These are phyloP conservation scores for Chlorocebus sabaeus DNA, from an alignment of 2,113 vertebrate species.

Conservation along the genomic window DNA sequence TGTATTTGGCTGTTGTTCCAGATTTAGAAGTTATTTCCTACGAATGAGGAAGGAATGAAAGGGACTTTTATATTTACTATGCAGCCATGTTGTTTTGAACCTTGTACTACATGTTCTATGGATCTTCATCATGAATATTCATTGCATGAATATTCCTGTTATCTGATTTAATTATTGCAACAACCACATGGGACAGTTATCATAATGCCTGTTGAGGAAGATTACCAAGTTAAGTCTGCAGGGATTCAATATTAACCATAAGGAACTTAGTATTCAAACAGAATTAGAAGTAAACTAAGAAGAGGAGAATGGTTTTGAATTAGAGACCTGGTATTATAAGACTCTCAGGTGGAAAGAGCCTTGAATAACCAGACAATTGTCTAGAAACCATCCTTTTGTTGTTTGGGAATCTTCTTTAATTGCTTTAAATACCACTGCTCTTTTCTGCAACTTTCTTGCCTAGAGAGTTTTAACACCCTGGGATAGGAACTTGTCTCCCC, in stretches of 20 bases:
- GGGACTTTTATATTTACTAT: background rate
- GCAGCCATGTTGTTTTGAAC: background rate
- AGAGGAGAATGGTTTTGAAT: background rate
- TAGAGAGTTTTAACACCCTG: background rate
- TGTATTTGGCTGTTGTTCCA: background rate
- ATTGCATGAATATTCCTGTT: background rate
- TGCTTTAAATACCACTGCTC: background rate
- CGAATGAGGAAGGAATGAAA: background rate
- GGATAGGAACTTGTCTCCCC: background rate
- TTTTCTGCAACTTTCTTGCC: background rate
- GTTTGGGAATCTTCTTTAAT: background rate
- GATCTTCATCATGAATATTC: conserved; percentile 26
- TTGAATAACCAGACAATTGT: background rate
- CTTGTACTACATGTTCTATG: background rate
- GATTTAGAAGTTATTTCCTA: conserved; percentile 28
- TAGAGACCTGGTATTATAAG: conserved; percentile 15
- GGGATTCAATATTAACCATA: background rate
- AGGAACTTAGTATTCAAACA: background rate
- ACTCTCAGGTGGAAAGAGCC: background rate
- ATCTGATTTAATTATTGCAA: conserved; percentile 47
- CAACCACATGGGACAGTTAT: background rate
- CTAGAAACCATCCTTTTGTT: background rate
- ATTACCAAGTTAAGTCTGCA: background rate
- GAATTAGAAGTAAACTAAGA: background rate
- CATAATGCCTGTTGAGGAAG: conserved; percentile 43